Percentiles rank a stretch among this genome's conserved stretches.
These are phyloP conservation scores for Proctacanthus coquilletti DNA, from an alignment of 1,140 invertebrate species.

Conservation along the genomic window DNA sequence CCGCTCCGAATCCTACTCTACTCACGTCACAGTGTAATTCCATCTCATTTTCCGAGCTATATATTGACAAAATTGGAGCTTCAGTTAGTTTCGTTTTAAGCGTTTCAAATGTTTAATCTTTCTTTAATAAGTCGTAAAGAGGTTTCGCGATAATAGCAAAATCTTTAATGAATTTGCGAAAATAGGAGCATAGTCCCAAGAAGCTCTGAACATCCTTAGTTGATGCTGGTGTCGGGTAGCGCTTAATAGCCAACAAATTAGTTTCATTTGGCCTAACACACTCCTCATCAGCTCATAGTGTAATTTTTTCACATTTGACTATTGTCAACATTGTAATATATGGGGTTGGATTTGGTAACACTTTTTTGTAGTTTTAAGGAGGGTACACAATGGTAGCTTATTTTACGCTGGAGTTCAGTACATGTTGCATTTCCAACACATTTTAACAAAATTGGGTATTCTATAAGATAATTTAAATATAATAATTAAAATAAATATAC, in stretches of 20 bases:
- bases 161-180: conserved; percentile 20
- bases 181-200: conserved; percentile 23
- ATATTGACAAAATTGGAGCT: conserved; percentile 20
- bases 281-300: too few relatives aligned
- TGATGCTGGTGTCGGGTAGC: conserved; percentile 15
- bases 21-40: conserved; percentile 18
- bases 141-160: conserved; percentile 20
- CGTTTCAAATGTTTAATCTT: conserved; percentile 9
- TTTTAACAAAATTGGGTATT: too few relatives aligned
- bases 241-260: conserved; percentile 17
- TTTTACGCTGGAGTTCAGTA: too few relatives aligned
- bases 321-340: too few relatives aligned
- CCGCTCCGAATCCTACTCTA: conserved; percentile 16
- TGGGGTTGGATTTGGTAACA: too few relatives aligned
- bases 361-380: too few relatives aligned
- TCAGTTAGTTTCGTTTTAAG: conserved; percentile 7
- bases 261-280: conserved; percentile 15
- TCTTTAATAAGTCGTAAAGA: conserved; percentile 16
- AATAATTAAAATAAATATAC: too few relatives aligned
- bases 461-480: too few relatives aligned
- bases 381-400: too few relatives aligned
- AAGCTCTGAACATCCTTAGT: conserved; percentile 21
- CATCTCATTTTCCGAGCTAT: conserved; percentile 16
- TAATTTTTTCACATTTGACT: too few relatives aligned
- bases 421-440: too few relatives aligned